Base-by-base conservation (phyloP, 2,888 invertebrate genomes). In the Amphipoea lucens region DNA sequence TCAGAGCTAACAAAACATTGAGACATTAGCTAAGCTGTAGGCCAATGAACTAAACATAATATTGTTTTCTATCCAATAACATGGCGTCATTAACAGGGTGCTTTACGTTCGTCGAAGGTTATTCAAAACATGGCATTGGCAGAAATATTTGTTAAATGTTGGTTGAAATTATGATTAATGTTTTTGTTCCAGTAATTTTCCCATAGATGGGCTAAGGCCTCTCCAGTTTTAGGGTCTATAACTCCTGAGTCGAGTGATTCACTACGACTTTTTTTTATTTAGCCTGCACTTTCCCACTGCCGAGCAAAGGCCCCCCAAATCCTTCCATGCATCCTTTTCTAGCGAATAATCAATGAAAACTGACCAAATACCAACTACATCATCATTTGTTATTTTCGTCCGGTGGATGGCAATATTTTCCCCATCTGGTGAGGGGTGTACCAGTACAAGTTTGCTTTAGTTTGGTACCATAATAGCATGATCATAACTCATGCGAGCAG, bases 31-130 rank as follows among this genome's bases (percentile, higher is more conserved):
- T 20, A n/a, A 45, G 36, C 45, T 63, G 71, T 57, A 17, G 82
- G 81, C 48, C 84, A 84, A 80, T 84, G 89, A 81, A 86, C 89
- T 79, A 72, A 79, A 78, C 29, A 29, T 29, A 88, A 86, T 78
- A 79, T 72, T 70, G 76, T 70, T 11, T n/a, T 75, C 17, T 57
- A 70, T 76, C 66, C 42, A 51, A 69, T 67, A 75, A 67, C 60
- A 40, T 76, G 40, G 6, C 23, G 20, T 36, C 51, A 62, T 57
- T 20, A 29, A 83, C 72, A 81, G 73, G 14, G 0, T 72, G 86
- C 71, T 83, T 65, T 65, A 40, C 54, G 12, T 63, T 42, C 14
- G 7, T 5, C 5, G 20, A 20, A 23, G 48, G 36, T 36, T 36
- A 36, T 36, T 36, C 36, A 36, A 3, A 36, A 2, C 36, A 36